These are phyloP conservation scores for Chydorus sphaericus DNA, from an alignment of 2,888 invertebrate species.

Conservation along the genomic window DNA sequence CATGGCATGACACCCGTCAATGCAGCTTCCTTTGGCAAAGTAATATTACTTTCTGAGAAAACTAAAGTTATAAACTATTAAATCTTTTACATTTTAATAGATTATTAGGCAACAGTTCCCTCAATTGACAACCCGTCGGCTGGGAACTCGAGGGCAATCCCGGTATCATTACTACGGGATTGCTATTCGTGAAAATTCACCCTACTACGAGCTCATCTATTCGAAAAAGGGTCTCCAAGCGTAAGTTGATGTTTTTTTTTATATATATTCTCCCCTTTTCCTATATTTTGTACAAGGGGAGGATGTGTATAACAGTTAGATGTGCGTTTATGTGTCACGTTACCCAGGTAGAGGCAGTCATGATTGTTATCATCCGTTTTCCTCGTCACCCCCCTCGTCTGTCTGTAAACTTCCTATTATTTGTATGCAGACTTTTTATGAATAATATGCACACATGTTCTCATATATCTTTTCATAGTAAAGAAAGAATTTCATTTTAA, in stretches of 20 bases:
- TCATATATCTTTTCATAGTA: neutral
- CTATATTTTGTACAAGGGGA: too few relatives aligned
- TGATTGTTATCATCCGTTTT: conserved; percentile 1
- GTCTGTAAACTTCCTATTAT: neutral
- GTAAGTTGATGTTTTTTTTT: conserved; percentile 21
- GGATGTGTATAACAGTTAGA: too few relatives aligned
- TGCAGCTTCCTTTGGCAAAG: conserved; percentile 38
- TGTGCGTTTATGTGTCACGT: conserved; percentile 6
- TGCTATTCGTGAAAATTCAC: conserved; percentile 31
- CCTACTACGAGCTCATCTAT: conserved; percentile 31
- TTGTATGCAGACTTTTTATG: neutral
- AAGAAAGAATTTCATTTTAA: too few relatives aligned
- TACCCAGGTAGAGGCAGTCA: conserved; percentile 1
- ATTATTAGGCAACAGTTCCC: conserved; percentile 38
- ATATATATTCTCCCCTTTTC: too few relatives aligned
- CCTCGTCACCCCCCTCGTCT: neutral
- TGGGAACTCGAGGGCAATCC: conserved; percentile 36
- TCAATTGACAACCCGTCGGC: conserved; percentile 33
- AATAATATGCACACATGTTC: neutral
- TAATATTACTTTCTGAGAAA: too few relatives aligned
- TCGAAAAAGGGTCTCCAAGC: conserved; percentile 30
- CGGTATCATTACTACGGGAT: conserved; percentile 38
- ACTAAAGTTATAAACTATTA: neutral
- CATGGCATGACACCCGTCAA: conserved; percentile 35
- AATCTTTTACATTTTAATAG: conserved; percentile 22